These are phyloP conservation scores for Nycticryphes semicollaris DNA, from an alignment of 2,113 vertebrate genomes.

Conservation along the genomic window DNA sequence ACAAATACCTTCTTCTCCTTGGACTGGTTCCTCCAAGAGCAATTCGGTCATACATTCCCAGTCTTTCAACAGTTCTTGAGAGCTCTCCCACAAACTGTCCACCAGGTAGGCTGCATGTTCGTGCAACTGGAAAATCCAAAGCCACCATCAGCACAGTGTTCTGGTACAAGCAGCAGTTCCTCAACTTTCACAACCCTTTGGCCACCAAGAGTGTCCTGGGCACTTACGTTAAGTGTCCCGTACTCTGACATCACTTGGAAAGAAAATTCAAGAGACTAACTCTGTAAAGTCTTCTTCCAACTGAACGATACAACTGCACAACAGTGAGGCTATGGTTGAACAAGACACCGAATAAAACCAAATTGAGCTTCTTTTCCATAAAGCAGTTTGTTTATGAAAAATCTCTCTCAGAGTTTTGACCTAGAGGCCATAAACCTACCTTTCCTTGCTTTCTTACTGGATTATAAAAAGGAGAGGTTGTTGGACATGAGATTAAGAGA, in stretches of 20 bases:
- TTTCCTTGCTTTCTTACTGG: not conserved
- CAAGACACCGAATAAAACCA: not conserved
- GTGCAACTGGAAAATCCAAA: slow-evolving; percentile 85
- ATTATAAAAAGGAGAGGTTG: not conserved
- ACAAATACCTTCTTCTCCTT: slow-evolving; percentile 93
- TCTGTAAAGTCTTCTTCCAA: not conserved
- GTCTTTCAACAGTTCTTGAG: slow-evolving; percentile 97
- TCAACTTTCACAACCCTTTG: not conserved
- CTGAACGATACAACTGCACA: not conserved
- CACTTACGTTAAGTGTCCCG: not conserved
- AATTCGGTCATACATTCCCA: slow-evolving; percentile 99
- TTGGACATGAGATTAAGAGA: not conserved
- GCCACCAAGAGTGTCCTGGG: not conserved
- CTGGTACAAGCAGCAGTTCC: not conserved
- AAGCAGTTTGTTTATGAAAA: not conserved
- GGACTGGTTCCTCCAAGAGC: slow-evolving; percentile 94
- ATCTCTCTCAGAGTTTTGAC: not conserved
- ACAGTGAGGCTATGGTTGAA: not conserved
- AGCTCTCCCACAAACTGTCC: slow-evolving; percentile 98
- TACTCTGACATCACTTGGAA: not conserved
- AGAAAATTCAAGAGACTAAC: not conserved
- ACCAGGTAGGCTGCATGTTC: slow-evolving; percentile 98
- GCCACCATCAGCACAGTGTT: slow-evolving; percentile 16
- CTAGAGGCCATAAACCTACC: not conserved
- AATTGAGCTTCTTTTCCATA: not conserved